Percentiles rank a stretch among this genome's conserved stretches.
Conservation (phyloP, 2,797 vertebrate species). For the Mastacembelus armatus region DNA sequence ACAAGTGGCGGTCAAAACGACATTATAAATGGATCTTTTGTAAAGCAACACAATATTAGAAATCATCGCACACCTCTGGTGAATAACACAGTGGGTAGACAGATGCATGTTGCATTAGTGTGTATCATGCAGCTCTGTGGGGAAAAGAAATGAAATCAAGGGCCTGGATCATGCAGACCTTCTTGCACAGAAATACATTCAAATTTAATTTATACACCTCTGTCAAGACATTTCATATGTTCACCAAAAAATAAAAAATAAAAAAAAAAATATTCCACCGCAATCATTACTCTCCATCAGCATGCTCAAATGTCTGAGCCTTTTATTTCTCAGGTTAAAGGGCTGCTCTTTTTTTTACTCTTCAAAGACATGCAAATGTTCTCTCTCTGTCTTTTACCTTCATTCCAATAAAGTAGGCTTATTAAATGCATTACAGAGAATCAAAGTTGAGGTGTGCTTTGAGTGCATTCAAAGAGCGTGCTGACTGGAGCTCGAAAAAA, state of each 20-base stretch:
- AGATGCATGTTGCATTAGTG: not conserved
- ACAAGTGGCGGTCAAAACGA: constrained; percentile 53
- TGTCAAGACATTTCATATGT: constrained; percentile 45
- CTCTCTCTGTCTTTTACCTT: constrained; percentile 59
- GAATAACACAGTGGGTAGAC: constrained; percentile 4
- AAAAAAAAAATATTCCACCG: constrained; percentile 35
- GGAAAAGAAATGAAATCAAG: constrained; percentile 33
- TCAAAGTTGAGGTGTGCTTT: constrained; percentile 79
- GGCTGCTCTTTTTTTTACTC: constrained; percentile 71
- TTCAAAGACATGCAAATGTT: constrained; percentile 82
- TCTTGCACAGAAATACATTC: constrained; percentile 36
- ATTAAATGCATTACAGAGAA: constrained; percentile 83
- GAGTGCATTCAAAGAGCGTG: constrained; percentile 68
- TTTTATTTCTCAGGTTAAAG: constrained; percentile 73
- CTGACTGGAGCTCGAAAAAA: constrained; percentile 64
- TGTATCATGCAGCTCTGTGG: constrained; percentile 13
- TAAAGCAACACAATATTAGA: constrained; percentile 53
- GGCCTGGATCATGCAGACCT: constrained; percentile 5
- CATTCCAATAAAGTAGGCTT: constrained; percentile 74
- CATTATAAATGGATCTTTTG: constrained; percentile 67
- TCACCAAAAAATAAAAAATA: constrained; percentile 36
- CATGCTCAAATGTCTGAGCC: constrained; percentile 53
- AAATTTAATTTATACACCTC: constrained; percentile 45
- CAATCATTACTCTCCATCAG: constrained; percentile 72
- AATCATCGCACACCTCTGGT: constrained; percentile 33